Conservation (phyloP, 2,797 vertebrate species). For the Microhierax caerulescens region DNA sequence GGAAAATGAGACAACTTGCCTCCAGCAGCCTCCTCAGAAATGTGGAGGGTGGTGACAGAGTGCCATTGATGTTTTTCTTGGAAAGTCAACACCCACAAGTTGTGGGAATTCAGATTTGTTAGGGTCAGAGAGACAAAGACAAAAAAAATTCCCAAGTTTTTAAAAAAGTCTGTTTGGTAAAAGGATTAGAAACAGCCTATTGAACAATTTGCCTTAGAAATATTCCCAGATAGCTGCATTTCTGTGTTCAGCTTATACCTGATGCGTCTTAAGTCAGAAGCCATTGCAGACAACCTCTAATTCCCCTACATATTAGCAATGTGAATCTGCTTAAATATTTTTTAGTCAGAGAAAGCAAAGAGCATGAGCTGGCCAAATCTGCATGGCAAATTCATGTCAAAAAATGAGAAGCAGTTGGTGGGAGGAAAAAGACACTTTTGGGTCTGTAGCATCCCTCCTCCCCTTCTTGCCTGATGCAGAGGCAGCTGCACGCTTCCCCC, state of each 20-base stretch:
- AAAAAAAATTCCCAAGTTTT: background rate
- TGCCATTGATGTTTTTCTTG: slow-evolving; percentile 3
- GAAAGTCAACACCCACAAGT: slow-evolving; percentile 15
- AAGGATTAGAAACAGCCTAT: slow-evolving; percentile 40
- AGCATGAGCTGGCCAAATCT: background rate
- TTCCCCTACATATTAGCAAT: slow-evolving; percentile 5
- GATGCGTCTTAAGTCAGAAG: slow-evolving; percentile 23
- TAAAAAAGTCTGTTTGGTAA: background rate
- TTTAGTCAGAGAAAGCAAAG: background rate
- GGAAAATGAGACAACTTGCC: slow-evolving; percentile 54
- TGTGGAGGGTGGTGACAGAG: background rate
- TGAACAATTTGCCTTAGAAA: background rate
- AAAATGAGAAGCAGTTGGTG: background rate
- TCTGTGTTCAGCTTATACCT: slow-evolving; percentile 16
- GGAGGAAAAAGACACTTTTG: background rate
- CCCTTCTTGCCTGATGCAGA: background rate
- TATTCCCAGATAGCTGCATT: background rate
- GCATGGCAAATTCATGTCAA: background rate
- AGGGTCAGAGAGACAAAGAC: background rate
- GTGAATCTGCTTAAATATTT: slow-evolving; percentile 42
- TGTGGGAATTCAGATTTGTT: slow-evolving; percentile 31
- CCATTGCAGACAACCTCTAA: slow-evolving; percentile 1
- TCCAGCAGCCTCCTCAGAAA: background rate
- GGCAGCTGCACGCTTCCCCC: background rate
- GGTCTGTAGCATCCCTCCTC: background rate